phyloP scores from a whole-genome alignment of 1,140 invertebrate species.

The Ephestia elutella region DNA sequence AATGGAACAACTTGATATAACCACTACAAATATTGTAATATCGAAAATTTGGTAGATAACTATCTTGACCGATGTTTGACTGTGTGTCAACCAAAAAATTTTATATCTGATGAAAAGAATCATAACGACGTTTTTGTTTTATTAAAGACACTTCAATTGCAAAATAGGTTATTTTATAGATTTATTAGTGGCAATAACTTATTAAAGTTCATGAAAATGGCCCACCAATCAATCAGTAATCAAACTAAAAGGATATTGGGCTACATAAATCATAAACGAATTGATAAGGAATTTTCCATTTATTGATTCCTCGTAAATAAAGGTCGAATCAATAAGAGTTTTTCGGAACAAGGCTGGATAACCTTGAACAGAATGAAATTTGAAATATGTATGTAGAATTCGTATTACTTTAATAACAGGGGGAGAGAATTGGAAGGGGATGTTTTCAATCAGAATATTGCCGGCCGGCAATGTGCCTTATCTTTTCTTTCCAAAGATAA shows the following conservation, averaged over 20 bases:
- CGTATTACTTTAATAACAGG: neutral
- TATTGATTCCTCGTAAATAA: neutral
- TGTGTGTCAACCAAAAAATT: too few relatives aligned
- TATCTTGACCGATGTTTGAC: too few relatives aligned
- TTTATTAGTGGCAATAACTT: neutral
- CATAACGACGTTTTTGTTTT: too few relatives aligned
- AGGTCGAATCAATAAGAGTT: neutral
- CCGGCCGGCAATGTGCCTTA: too few relatives aligned
- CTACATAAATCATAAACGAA: neutral
- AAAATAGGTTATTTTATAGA: too few relatives aligned
- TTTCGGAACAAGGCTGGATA: neutral
- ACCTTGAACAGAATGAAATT: neutral
- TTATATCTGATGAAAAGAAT: too few relatives aligned
- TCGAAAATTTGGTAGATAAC: neutral
- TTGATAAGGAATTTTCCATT: neutral
- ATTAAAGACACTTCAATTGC: too few relatives aligned
- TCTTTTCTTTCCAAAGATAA: too few relatives aligned
- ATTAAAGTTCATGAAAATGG: neutral
- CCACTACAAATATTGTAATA: conserved; percentile 13
- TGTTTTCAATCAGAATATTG: neutral
- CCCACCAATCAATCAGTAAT: neutral
- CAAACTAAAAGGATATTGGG: neutral
- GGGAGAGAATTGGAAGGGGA: neutral
- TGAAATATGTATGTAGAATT: neutral
- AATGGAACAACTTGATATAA: conserved; percentile 15